phyloP scores from a whole-genome alignment of 2,797 vertebrate genomes.

The Enteromius afrohamiltoni region DNA sequence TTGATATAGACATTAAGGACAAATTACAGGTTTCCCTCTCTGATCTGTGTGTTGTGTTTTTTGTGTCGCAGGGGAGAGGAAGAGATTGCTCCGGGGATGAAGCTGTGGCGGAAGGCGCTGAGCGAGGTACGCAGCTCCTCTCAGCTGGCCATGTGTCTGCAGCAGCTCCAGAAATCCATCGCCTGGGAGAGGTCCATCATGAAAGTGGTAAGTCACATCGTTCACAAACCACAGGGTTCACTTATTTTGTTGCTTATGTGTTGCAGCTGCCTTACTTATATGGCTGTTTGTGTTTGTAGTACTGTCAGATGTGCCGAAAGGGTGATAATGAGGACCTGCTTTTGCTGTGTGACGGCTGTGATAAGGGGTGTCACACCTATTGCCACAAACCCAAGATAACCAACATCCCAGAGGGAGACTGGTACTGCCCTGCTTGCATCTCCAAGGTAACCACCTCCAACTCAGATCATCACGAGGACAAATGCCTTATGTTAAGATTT shows the following conservation, averaged over 20 bases:
- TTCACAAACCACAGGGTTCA: neutral
- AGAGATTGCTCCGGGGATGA: conserved; percentile 88
- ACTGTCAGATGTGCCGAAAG: conserved; percentile 97
- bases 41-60: conserved; percentile 30
- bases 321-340: conserved; percentile 98
- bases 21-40: neutral
- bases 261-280: neutral
- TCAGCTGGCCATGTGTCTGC: conserved; percentile 85
- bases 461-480: neutral
- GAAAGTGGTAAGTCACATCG: conserved; percentile 91
- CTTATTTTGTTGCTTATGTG: neutral
- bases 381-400: conserved; percentile 98
- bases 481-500: neutral
- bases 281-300: conserved; percentile 79
- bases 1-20: neutral
- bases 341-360: conserved; percentile 96
- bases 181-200: conserved; percentile 99
- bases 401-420: conserved; percentile 96
- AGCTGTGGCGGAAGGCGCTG: conserved; percentile 83
- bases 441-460: conserved; percentile 84
- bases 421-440: conserved; percentile 99
- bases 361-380: conserved; percentile 99
- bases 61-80: conserved; percentile 82
- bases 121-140: conserved; percentile 87
- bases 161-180: conserved; percentile 98